Evolutionary conservation across 2,797 vertebrate species (phyloP).

Genomic region (Pangasius mekongensis): DNA sequence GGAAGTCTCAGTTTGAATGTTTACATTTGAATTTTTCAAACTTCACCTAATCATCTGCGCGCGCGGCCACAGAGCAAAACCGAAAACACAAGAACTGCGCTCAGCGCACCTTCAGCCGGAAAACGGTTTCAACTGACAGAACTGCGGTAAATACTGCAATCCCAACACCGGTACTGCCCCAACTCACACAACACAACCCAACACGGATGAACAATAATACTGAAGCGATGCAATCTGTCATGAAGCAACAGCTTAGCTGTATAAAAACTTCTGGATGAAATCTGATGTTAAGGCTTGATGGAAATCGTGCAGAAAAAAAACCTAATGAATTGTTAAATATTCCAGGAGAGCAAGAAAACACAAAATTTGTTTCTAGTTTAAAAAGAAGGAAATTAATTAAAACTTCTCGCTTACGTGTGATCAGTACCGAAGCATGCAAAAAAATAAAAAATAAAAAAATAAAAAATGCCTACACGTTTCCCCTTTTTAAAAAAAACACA

Average conservation of each 20-base stretch:
- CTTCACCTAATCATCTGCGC: conserved; percentile 43
- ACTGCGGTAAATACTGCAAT: conserved; percentile 27
- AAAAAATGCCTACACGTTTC: conserved; percentile 11
- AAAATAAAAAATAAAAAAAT: too few relatives aligned
- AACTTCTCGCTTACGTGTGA: neutral
- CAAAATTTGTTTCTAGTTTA: neutral
- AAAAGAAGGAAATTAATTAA: neutral
- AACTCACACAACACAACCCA: neutral
- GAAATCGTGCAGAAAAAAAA: neutral
- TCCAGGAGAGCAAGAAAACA: neutral
- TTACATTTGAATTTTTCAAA: conserved; percentile 59
- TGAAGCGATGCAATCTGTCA: neutral
- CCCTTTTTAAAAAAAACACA: neutral
- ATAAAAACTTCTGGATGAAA: conserved; percentile 1
- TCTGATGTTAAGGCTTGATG: too few relatives aligned
- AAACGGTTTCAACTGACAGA: conserved; percentile 60
- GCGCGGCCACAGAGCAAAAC: conserved; percentile 48
- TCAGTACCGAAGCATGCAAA: neutral
- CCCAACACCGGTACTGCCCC: conserved; percentile 1
- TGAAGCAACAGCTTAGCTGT: neutral
- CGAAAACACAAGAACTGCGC: conserved; percentile 45
- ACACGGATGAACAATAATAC: neutral
- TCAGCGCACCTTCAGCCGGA: conserved; percentile 51
- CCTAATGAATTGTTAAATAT: neutral
- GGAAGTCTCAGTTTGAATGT: conserved; percentile 56